Evolutionary conservation across 1,140 invertebrate genomes (phyloP), one percentile per base, ranked within the genome.

Genomic region (Aplysia californica): DNA sequence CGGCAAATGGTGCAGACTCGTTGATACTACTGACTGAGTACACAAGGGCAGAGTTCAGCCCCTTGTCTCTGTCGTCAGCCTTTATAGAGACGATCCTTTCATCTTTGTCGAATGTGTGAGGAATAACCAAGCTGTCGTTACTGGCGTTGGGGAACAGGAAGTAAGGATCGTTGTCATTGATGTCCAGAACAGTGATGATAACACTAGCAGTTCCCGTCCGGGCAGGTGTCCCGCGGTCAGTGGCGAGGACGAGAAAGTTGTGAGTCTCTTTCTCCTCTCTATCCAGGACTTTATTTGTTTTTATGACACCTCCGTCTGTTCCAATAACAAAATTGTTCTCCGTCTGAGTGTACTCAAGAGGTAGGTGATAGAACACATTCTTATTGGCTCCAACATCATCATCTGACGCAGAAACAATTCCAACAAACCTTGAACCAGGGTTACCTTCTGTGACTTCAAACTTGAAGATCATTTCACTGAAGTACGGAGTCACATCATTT

Each of bases 401-500:
- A 87, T 97, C 96, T 3, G 93, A 80, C 20, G 88, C 88, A 2
- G 71, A 70, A 10, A 80, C 67, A 23, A 77, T 76, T 18, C 77
- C 82, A 36, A 77, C 50, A 41, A 72, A 78, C 66, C 67, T 55
- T 18, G 79, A 79, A 26, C 64, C 61, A 3, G 70, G 66, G 20
- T 68, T 56, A 20, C 79, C 78, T 75, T 83, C 82, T 20, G 56
- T 29, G 61, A 81, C 75, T 4, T 65, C 75, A 50, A 83, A 79
- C 18, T 50, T 59, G 68, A 78, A 83, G 35, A 74, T 55, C 0
- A 1, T 21, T 1, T 78, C 59, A 26, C 44, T 55, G 66, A 98
- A 98, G 79, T 94, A 92, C 0, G 97, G 97, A 0, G 93, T 91
- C 89, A 97, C 96, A 88, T 98, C 97, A 88, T 98, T 98, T 1